Conservation (phyloP, 1,140 invertebrate species). For the Diplogasteroides magnus region DNA sequence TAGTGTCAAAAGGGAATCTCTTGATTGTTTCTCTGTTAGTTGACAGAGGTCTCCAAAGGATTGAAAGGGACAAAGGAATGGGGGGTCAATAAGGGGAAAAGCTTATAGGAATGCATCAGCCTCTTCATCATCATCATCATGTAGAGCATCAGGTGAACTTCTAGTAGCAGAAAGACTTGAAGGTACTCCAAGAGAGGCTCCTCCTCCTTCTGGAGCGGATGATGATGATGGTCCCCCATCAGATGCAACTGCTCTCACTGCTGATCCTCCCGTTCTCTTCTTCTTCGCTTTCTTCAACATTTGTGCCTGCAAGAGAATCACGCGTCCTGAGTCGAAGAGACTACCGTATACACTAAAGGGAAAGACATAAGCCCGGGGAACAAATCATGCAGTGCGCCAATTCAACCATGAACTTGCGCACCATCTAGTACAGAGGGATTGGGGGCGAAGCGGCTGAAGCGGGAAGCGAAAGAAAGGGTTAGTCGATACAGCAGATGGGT, state of each 20-base stretch:
- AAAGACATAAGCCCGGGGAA: no score
- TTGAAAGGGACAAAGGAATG: slow-evolving; percentile 2
- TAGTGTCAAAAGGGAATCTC: no score
- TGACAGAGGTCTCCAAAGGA: neutral
- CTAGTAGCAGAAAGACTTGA: slow-evolving; percentile 21
- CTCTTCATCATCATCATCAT: slow-evolving; percentile 31
- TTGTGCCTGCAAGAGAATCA: slow-evolving; percentile 43
- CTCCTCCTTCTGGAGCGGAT: slow-evolving; percentile 6
- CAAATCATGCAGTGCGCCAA: no score
- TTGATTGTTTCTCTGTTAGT: no score
- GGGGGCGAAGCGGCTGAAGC: neutral
- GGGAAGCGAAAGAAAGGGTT: neutral
- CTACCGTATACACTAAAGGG: neutral
- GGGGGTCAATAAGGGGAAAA: slow-evolving; percentile 6
- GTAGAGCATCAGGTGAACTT: slow-evolving; percentile 28
- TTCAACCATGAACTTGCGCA: no score
- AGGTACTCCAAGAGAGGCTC: slow-evolving; percentile 24
- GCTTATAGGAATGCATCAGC: slow-evolving; percentile 34
- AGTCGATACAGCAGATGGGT: no score
- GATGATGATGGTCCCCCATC: slow-evolving; percentile 10
- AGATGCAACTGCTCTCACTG: slow-evolving; percentile 6
- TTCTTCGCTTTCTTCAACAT: slow-evolving; percentile 55
- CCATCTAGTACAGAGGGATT: no score
- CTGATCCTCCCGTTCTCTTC: slow-evolving; percentile 36
- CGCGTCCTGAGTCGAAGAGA: slow-evolving; percentile 2